Base-by-base conservation (phyloP, 2,888 invertebrate species). In the Cheilosia impressa region DNA sequence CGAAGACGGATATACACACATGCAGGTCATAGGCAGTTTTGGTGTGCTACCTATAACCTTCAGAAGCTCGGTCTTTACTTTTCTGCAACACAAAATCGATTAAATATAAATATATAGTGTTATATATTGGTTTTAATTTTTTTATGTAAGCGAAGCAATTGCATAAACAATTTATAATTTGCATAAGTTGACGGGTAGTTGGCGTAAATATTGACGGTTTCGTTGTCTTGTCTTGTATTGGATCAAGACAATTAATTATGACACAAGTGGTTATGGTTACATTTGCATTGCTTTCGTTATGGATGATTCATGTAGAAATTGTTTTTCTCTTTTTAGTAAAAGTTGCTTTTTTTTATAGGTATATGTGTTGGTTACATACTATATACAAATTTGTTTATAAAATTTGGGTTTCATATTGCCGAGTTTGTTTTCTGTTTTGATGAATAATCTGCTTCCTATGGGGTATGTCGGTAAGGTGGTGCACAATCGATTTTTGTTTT, bases 211-310 rank as follows among this genome's bases (percentile, higher is more conserved):
- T 53, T 71, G 76, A 69, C 53, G 65, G 65, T 6, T 53, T 50
- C 31, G 19, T 45, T 24, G 41, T 4, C 60, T 47, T 60, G 43
- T 24, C 22, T 68, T 75, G 45, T 27, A 19, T 68, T 55, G 62
- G 3, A 47, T 47, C 9, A 47, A 63, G 55, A 68, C 62, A 68
- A 65, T 65, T 73, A 72, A 52, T 76, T 82, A 65, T 72, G 77
- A 82, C 65, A 76, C 71, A 82, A 71, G 58, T 71, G 65, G 22
- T 43, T 55, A 10, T 52, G 31, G 5, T 55, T 47, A 17, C 19
- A 47, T 47, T 17, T 17, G 17, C 17, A 17, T n/a, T 41, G 65
- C 47, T 27, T 41, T 17, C 34, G 47, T 19, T 31, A 38, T 63
- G 41, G 71, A 13, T 79, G 79, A 79, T 47, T 79, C 79, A 79